Conservation (phyloP, 23 tunicate species). For the Aplidium turbinatum region DNA sequence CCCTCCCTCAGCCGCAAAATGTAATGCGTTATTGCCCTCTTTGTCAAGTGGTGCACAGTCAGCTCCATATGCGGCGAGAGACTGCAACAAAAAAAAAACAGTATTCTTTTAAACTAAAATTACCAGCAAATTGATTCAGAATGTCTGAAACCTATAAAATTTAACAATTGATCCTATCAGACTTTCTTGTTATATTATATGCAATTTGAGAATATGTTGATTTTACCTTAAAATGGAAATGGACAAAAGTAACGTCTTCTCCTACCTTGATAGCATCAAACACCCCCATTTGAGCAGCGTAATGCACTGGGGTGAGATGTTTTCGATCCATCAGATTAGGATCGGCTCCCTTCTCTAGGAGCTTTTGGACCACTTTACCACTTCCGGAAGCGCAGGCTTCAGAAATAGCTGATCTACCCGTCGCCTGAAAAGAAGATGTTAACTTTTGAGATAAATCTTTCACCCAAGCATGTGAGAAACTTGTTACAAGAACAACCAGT, state of each 20-base stretch:
- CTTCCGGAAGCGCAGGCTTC: constrained; percentile 82
- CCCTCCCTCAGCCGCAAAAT: constrained; percentile 83
- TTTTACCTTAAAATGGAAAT: no score
- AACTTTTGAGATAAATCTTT: no score
- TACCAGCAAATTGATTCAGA: no score
- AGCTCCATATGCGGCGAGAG: constrained; percentile 82
- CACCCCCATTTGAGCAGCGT: constrained; percentile 71
- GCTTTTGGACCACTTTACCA: constrained; percentile 42
- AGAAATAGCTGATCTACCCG: constrained; percentile 71
- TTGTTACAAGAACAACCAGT: no score
- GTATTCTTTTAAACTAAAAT: no score
- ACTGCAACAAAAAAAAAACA: constrained; percentile 43
- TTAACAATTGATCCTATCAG: no score
- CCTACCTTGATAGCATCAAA: constrained; percentile 71
- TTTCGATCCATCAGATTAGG: constrained; percentile 72
- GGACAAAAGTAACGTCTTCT: no score
- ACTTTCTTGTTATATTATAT: no score
- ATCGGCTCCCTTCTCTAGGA: constrained; percentile 78
- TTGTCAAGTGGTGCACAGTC: constrained; percentile 44
- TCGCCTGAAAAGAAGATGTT: constrained; percentile 49
- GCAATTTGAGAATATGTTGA: no score
- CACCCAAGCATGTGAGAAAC: no score
- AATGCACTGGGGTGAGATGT: constrained; percentile 57
- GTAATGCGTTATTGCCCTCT: constrained; percentile 65
- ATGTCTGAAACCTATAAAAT: no score